A percentile compares a stretch with the other conserved stretches of the same genome.
These are phyloP conservation scores for Hydractinia symbiolongicarpus DNA, from an alignment of 30 jellyfish, hydroid and myxozoan genomes.

Conservation along the genomic window DNA sequence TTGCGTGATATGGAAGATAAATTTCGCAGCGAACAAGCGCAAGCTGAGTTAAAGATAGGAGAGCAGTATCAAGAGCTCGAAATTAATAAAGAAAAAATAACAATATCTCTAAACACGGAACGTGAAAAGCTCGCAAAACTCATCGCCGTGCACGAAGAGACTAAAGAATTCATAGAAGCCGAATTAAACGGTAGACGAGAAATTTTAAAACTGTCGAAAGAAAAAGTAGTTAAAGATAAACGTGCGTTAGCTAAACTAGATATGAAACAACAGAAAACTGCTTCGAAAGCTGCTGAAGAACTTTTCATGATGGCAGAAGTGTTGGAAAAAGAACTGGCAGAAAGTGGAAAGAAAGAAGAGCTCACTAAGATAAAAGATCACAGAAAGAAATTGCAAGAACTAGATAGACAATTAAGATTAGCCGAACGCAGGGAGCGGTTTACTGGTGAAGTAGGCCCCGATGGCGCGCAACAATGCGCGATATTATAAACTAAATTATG, in stretches of 20 bases:
- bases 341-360: constrained; percentile 84
- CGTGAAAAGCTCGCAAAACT: constrained; percentile 65
- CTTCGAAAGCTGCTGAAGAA: constrained; percentile 85
- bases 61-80: constrained; percentile 68
- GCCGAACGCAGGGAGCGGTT: constrained; percentile 83
- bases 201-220: constrained; percentile 68
- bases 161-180: constrained; percentile 84
- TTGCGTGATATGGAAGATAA: constrained; percentile 74
- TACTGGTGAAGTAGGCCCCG: constrained; percentile 54
- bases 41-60: constrained; percentile 66
- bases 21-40: constrained; percentile 69
- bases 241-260: constrained; percentile 82
- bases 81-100: constrained; percentile 46
- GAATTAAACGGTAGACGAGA: constrained; percentile 72
- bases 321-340: constrained; percentile 81
- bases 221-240: constrained; percentile 75
- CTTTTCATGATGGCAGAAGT: constrained; percentile 81
- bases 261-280: constrained; percentile 76
- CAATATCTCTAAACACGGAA: constrained; percentile 36
- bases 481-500: constrained; percentile 4
- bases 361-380: constrained; percentile 70
- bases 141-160: constrained; percentile 72
- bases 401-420: constrained; percentile 71
- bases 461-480: constrained; percentile 26
- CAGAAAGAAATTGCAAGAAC: constrained; percentile 72